These are phyloP conservation scores for Pristionchus arcanus DNA, from an alignment of 2,888 invertebrate species.

Conservation along the genomic window DNA sequence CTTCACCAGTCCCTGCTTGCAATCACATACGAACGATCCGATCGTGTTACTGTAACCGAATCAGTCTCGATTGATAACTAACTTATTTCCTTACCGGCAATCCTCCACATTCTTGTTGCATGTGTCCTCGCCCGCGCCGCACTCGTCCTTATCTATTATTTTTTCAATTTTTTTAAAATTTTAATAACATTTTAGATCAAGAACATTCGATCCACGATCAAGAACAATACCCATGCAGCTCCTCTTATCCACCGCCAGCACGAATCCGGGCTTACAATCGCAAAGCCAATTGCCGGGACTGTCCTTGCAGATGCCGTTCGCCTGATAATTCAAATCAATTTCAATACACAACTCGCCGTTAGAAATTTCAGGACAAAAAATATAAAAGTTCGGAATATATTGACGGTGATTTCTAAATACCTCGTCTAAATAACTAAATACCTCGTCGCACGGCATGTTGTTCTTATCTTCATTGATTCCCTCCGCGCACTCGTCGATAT, in stretches of 20 bases:
- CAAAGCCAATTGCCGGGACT: constrained; percentile 17
- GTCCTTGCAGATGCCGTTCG: constrained; percentile 51
- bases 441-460: constrained; percentile 36
- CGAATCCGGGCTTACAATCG: constrained; percentile 51
- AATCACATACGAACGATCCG: constrained; percentile 50
- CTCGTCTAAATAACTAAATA: neutral
- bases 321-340: too few relatives aligned
- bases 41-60: constrained; percentile 49
- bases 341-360: too few relatives aligned
- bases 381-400: too few relatives aligned
- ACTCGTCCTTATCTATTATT: constrained; percentile 43
- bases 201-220: too few relatives aligned
- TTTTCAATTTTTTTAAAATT: neutral
- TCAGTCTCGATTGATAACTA: neutral
- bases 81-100: constrained; percentile 37
- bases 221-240: constrained; percentile 47
- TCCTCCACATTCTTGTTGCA: constrained; percentile 55
- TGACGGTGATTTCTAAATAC: neutral
- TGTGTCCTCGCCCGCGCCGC: constrained; percentile 48
- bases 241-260: constrained; percentile 21
- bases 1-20: constrained; percentile 49
- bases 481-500: constrained; percentile 52
- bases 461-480: constrained; percentile 50
- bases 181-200: too few relatives aligned
- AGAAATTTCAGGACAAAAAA: too few relatives aligned